These are phyloP conservation scores for Clanis bilineata DNA, from an alignment of 2,888 invertebrate species.

Conservation along the genomic window DNA sequence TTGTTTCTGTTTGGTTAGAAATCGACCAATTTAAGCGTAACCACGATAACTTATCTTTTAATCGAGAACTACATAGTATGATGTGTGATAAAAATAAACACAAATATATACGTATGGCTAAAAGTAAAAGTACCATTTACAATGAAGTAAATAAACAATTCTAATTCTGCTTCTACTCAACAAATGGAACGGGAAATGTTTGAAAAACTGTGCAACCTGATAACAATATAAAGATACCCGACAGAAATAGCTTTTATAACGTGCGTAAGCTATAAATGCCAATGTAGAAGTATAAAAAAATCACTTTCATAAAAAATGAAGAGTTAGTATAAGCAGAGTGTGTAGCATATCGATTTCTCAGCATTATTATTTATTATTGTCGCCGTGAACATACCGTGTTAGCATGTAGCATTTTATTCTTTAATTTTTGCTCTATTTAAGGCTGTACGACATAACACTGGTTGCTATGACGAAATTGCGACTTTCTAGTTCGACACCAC, in stretches of 20 bases:
- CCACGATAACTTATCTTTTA: not conserved
- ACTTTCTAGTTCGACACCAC: not conserved
- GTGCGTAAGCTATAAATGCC: not conserved
- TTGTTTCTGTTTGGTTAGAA: not conserved
- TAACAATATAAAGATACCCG: not conserved
- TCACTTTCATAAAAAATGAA: too few relatives aligned
- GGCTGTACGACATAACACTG: not conserved
- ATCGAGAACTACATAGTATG: not conserved
- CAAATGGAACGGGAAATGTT: not conserved
- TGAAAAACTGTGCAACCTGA: not conserved
- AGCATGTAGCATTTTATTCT: not conserved
- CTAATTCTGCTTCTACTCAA: not conserved
- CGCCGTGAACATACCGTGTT: not conserved
- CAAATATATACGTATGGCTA: not conserved
- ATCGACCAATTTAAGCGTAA: not conserved
- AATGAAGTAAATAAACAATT: not conserved
- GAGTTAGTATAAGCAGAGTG: constrained; percentile 14
- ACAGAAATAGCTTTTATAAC: not conserved
- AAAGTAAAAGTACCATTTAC: not conserved
- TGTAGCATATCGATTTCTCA: constrained; percentile 25
- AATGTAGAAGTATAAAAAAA: too few relatives aligned
- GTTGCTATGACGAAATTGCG: not conserved
- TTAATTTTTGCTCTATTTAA: not conserved
- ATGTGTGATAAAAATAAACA: not conserved
- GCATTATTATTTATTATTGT: constrained; percentile 20